phyloP scores from a whole-genome alignment of 2,888 invertebrate genomes.

The Pilophorus perplexus region DNA sequence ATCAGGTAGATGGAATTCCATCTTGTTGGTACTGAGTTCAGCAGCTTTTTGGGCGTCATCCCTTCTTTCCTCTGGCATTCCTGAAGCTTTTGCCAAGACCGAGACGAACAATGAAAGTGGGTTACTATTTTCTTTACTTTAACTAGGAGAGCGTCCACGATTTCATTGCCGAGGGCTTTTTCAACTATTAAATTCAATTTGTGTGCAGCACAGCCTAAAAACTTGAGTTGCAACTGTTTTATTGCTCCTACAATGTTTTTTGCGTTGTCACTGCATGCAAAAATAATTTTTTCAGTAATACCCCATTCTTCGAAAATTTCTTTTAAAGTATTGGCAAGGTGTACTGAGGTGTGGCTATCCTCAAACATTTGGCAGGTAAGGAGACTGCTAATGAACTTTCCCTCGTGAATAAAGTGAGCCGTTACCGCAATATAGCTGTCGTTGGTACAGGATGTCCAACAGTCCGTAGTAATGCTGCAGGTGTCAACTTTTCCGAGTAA shows the following conservation, averaged over 20 bases:
- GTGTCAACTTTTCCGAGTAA: not conserved
- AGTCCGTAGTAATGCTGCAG: constrained; percentile 28
- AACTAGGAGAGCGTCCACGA: constrained; percentile 2
- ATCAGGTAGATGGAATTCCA: constrained; percentile 26
- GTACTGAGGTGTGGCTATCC: not conserved
- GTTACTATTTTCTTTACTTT: no score
- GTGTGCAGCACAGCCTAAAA: constrained; percentile 16
- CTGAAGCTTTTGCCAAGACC: no score
- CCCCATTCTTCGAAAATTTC: not conserved
- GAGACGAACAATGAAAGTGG: no score
- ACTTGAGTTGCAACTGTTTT: not conserved
- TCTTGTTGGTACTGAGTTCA: constrained; percentile 26
- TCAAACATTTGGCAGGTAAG: not conserved
- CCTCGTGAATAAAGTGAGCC: constrained; percentile 5
- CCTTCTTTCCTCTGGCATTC: constrained; percentile 7
- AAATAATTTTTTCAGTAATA: not conserved
- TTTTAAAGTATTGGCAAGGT: not conserved
- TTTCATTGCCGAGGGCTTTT: constrained; percentile 1
- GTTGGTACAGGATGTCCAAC: constrained; percentile 23
- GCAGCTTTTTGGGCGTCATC: constrained; percentile 14
- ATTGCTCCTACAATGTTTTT: constrained; percentile 18
- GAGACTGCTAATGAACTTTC: not conserved
- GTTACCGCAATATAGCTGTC: constrained; percentile 16
- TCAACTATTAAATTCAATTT: constrained; percentile 13
- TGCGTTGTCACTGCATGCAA: constrained; percentile 1